Percentiles rank a stretch among this genome's conserved stretches.
These are phyloP conservation scores for Mesocricetus auratus DNA, from an alignment of 2,113 vertebrate genomes.

Conservation along the genomic window DNA sequence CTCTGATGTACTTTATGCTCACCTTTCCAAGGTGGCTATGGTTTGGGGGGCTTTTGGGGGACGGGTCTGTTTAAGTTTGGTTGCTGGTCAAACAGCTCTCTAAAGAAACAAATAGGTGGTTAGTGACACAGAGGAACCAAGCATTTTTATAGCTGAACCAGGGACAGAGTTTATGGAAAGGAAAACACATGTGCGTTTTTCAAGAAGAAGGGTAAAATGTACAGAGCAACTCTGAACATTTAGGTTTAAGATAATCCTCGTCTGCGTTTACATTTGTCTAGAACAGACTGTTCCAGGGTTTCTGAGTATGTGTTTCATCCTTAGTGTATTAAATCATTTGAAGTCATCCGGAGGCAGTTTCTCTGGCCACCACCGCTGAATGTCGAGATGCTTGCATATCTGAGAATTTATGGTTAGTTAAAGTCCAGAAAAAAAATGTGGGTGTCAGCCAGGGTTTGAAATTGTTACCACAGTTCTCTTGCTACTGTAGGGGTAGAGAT, in stretches of 20 bases:
- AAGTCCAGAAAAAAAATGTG: slow-evolving; percentile 56
- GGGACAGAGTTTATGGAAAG: not conserved
- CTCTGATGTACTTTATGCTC: not conserved
- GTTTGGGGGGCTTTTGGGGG: slow-evolving; percentile 7
- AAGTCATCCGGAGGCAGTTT: slow-evolving; percentile 16
- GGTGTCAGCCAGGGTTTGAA: slow-evolving; percentile 49
- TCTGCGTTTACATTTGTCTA: slow-evolving; percentile 41
- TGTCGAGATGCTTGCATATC: slow-evolving; percentile 29
- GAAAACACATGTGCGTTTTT: not conserved
- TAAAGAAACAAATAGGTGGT: slow-evolving; percentile 44
- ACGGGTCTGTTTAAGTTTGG: slow-evolving; percentile 10
- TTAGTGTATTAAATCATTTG: slow-evolving; percentile 38
- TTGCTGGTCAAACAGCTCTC: slow-evolving; percentile 2
- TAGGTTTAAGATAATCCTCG: slow-evolving; percentile 47
- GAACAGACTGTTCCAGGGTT: slow-evolving; percentile 27
- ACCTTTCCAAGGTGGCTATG: not conserved
- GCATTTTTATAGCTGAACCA: slow-evolving; percentile 48
- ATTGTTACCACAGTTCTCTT: slow-evolving; percentile 32
- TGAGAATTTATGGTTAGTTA: slow-evolving; percentile 55
- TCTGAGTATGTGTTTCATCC: slow-evolving; percentile 24
- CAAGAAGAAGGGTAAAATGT: slow-evolving; percentile 19
- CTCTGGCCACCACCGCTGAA: not conserved
- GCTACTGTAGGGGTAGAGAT: not conserved
- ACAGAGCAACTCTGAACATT: not conserved
- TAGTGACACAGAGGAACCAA: not conserved